Percentiles rank a stretch among this genome's conserved stretches.
Evolutionary conservation across 1,140 invertebrate genomes (phyloP).

Genomic region (Drosophila malerkotliana): DNA sequence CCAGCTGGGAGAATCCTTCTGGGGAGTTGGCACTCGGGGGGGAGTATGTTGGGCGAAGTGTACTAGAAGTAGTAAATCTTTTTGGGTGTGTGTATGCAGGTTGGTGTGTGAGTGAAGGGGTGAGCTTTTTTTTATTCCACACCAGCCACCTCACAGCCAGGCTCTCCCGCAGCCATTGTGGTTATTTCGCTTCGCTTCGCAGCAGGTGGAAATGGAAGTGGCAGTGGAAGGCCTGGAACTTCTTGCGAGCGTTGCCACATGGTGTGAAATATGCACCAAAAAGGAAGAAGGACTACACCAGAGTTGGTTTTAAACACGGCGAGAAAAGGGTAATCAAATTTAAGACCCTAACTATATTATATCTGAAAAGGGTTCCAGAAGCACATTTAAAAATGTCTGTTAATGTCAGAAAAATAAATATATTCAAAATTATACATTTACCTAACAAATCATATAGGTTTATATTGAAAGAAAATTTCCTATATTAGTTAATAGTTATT

Average conservation of each 20-base stretch:
- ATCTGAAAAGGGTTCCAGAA: neutral
- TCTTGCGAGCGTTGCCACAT: constrained; percentile 72
- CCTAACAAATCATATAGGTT: too few relatives aligned
- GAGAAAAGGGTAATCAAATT: neutral
- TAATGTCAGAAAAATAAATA: too few relatives aligned
- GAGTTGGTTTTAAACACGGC: neutral
- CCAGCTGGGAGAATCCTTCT: constrained; percentile 62
- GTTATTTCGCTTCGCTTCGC: constrained; percentile 61
- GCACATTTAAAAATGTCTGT: too few relatives aligned
- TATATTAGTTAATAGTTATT: neutral
- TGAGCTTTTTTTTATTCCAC: neutral
- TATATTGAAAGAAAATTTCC: neutral
- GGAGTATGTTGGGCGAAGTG: constrained; percentile 40
- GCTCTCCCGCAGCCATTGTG: constrained; percentile 50
- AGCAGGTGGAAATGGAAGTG: constrained; percentile 27
- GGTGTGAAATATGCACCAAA: constrained; percentile 76
- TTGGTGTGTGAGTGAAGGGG: neutral
- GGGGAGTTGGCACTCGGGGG: constrained; percentile 10
- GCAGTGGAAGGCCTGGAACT: constrained; percentile 25
- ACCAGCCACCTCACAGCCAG: neutral
- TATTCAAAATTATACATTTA: too few relatives aligned
- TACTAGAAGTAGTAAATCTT: constrained; percentile 74
- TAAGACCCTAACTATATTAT: neutral
- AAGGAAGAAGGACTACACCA: constrained; percentile 11
- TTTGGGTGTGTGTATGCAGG: constrained; percentile 47